phyloP scores from a whole-genome alignment of 2,888 invertebrate genomes.

The Mallateleia sp. region DNA sequence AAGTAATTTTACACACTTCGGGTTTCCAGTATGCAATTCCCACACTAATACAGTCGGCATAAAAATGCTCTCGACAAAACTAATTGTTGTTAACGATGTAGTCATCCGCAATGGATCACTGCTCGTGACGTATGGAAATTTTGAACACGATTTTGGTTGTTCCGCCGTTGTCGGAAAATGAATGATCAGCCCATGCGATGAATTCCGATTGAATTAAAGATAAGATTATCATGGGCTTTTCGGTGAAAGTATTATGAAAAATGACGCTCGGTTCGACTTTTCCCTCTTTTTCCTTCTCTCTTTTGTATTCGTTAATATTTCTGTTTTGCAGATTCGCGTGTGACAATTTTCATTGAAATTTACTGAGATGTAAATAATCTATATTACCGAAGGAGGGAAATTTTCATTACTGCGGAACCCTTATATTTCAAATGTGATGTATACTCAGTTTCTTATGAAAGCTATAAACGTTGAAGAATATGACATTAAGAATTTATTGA shows the following conservation, averaged over 20 bases:
- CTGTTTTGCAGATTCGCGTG: not conserved
- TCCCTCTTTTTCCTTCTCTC: not conserved
- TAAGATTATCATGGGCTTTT: not conserved
- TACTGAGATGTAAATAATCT: slow-evolving; percentile 44
- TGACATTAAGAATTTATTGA: too few species aligned
- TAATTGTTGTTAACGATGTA: slow-evolving; percentile 13
- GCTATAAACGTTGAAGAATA: too few species aligned
- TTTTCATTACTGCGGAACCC: too few species aligned
- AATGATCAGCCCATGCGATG: slow-evolving; percentile 8
- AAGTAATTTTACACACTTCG: not conserved
- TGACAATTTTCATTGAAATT: slow-evolving; percentile 40
- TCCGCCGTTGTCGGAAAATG: slow-evolving; percentile 4
- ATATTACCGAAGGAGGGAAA: slow-evolving; percentile 41
- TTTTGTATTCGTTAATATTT: slow-evolving; percentile 6
- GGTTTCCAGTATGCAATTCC: not conserved
- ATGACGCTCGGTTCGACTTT: not conserved
- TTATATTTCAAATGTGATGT: too few species aligned
- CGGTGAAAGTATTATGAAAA: not conserved
- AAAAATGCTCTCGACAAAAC: slow-evolving; percentile 18
- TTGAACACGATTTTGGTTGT: slow-evolving; percentile 13
- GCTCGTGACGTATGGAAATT: slow-evolving; percentile 31
- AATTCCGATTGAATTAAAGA: slow-evolving; percentile 22
- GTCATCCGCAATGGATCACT: slow-evolving; percentile 11
- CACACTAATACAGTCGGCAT: not conserved
- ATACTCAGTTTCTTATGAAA: too few species aligned